phyloP scores from a whole-genome alignment of 2,797 vertebrate genomes.

The Tachyglossus aculeatus region DNA sequence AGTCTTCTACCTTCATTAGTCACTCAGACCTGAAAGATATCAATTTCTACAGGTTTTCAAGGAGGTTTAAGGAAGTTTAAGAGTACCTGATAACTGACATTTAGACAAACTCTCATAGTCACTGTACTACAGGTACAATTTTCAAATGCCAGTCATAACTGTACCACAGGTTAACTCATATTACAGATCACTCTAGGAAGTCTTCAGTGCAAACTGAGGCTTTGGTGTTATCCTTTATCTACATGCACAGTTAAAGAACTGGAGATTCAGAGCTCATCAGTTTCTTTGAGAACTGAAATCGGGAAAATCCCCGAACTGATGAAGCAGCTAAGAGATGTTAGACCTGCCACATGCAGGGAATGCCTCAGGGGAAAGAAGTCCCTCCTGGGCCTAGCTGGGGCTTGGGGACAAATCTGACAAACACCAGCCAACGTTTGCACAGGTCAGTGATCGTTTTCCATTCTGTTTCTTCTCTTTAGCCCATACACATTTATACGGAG shows the following conservation, averaged over 20 bases:
- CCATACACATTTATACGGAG: too few species aligned
- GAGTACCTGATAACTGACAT: conserved; percentile 10
- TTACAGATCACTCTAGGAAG: background rate
- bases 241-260: background rate
- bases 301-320: background rate
- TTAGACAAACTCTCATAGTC: conserved; percentile 1
- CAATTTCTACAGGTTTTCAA: conserved; percentile 15
- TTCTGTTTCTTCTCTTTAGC: background rate
- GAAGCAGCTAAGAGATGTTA: background rate
- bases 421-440: too few species aligned
- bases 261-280: conserved; percentile 17
- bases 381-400: conserved; percentile 19
- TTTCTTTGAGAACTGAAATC: background rate
- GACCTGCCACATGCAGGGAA: conserved; percentile 1
- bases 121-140: background rate
- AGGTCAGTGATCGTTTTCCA: background rate
- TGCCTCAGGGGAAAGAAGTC: conserved; percentile 19
- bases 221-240: background rate
- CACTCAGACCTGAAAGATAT: conserved; percentile 18
- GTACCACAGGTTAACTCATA: background rate
- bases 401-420: conserved; percentile 34
- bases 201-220: background rate
- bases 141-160: background rate
- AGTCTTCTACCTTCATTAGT: conserved; percentile 41
- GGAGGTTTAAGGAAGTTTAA: conserved; percentile 16